Conservation (phyloP, 1,140 invertebrate species). For the Drosophila grimshawi region DNA sequence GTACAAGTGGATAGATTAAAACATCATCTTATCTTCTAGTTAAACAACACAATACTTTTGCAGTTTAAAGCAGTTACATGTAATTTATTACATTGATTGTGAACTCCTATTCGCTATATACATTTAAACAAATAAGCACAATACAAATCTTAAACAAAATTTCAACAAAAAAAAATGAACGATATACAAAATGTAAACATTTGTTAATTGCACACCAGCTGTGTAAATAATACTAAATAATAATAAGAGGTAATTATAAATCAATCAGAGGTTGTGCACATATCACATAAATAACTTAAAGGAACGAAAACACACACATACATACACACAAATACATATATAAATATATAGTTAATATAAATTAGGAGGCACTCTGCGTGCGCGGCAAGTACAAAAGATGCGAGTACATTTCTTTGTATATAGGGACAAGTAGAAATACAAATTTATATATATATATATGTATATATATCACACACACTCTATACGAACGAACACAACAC, state of each 20-base stretch:
- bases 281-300: slow-evolving; percentile 45
- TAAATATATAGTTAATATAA: slow-evolving; percentile 11
- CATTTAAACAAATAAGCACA: slow-evolving; percentile 34
- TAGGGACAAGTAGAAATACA: slow-evolving; percentile 54
- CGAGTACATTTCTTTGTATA: slow-evolving; percentile 35
- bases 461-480: slow-evolving; percentile 45
- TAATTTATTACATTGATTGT: slow-evolving; percentile 78
- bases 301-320: slow-evolving; percentile 29
- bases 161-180: slow-evolving; percentile 22
- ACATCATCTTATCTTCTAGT: neutral
- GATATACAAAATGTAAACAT: slow-evolving; percentile 29
- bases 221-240: slow-evolving; percentile 47
- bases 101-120: slow-evolving; percentile 73
- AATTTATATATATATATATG: slow-evolving; percentile 46
- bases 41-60: neutral
- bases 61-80: slow-evolving; percentile 71
- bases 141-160: slow-evolving; percentile 1
- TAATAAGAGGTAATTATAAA: slow-evolving; percentile 30
- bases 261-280: slow-evolving; percentile 40
- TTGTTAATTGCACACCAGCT: slow-evolving; percentile 56
- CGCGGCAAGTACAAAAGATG: slow-evolving; percentile 63
- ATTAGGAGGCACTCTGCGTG: slow-evolving; percentile 26
- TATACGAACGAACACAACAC: slow-evolving; percentile 23
- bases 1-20: slow-evolving; percentile 10
- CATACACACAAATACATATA: slow-evolving; percentile 13